Base-by-base conservation (phyloP, 2,797 vertebrate species). In the Crocodylus rhombifer region DNA sequence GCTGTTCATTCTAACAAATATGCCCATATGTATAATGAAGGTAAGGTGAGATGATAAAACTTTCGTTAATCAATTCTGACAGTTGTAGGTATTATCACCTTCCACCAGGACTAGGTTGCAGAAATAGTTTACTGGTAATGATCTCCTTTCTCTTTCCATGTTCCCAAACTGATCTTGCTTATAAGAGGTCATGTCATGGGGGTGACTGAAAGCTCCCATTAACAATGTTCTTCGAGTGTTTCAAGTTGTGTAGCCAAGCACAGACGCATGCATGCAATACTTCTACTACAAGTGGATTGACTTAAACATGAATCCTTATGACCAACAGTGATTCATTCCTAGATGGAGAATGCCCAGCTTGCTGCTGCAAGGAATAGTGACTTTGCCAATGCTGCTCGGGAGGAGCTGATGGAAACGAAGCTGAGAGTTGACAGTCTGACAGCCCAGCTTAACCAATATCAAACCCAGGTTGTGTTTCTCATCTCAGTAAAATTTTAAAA, bases 261-360 rank as follows among this genome's bases (percentile, higher is more conserved):
- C 18, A 42, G 33, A 42, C 6, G 36, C 64, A 18, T 69, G 30
- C 36, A 4, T 13, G 42, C 36, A 1, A 3, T 17, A 20, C 20
- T 42, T 23, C 33, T 69, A 14, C 21, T 67, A 8, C 36, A 33
- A 12, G 67, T 14, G 3, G 33, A 42, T 42, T 51, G 10, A 51
- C 42, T 51, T 51, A 51, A 51, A 51, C 42, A 51, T 51, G 42
- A 51, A 51, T 51, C 42, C 11, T 82, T 16, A 7, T 60, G 69
- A 71, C 75, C 95, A 84, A 92, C 55, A 36, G 23, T 87, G 64
- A 73, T 6, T 93, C 94, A 51, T 79, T 67, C n/a, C 58, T 86
- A 99, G 99, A 76, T 99, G 75, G 97, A 98, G 94, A 99, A 98
- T 18, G 98, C 98, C 2, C 97, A 98, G 79, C 92, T 97, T 87